phyloP scores from a whole-genome alignment of 2,113 vertebrate genomes.

The Lycaon pictus region DNA sequence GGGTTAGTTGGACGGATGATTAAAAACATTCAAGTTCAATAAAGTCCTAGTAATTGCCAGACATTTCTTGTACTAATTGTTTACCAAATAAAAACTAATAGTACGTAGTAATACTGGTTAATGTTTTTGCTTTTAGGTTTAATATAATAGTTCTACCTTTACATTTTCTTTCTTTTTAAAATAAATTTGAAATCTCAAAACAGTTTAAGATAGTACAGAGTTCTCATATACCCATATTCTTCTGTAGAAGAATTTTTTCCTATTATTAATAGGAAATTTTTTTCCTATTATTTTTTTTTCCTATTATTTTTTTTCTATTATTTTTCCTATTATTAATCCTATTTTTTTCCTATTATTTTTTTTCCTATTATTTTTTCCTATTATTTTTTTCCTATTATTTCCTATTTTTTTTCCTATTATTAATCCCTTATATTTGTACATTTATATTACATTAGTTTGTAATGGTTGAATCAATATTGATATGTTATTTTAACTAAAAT shows the following conservation, averaged over 20 bases:
- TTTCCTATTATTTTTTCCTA: not conserved
- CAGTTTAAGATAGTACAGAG: not conserved
- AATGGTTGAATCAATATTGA: not conserved
- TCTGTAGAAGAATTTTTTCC: not conserved
- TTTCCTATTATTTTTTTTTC: no score
- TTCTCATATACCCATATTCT: not conserved
- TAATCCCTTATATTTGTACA: not conserved
- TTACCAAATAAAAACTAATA: not conserved
- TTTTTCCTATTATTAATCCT: not conserved
- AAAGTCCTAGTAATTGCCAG: not conserved
- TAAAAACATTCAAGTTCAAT: constrained; percentile 1
- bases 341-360: not conserved
- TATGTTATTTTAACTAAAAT: not conserved
- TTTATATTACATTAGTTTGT: not conserved
- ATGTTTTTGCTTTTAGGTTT: not conserved
- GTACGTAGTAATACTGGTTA: not conserved
- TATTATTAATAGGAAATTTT: not conserved
- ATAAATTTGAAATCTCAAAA: not conserved
- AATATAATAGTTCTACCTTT: not conserved
- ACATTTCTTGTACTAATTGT: not conserved
- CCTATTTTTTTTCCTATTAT: not conserved
- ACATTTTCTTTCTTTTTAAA: not conserved
- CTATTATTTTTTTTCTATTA: not conserved
- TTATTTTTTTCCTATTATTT: not conserved
- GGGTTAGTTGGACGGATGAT: not conserved